These are phyloP conservation scores for Ceratothoa steindachneri DNA, from an alignment of 2,888 invertebrate species.

Conservation along the genomic window DNA sequence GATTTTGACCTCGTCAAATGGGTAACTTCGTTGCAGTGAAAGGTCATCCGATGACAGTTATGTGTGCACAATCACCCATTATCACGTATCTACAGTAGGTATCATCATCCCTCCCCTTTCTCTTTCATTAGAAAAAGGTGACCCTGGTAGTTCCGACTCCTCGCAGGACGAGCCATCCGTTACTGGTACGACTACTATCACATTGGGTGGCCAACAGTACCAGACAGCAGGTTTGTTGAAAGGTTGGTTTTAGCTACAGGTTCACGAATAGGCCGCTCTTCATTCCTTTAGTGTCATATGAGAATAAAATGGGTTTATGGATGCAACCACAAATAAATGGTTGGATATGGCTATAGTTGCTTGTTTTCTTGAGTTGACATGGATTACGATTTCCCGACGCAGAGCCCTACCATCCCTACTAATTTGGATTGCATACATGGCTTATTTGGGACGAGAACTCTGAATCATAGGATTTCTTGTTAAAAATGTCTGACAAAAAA, in stretches of 20 bases:
- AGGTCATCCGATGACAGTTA: too few relatives aligned
- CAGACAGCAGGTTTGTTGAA: conserved; percentile 46
- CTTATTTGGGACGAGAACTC: too few relatives aligned
- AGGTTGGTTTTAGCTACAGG: conserved; percentile 24
- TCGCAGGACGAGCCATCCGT: conserved; percentile 31
- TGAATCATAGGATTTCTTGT: too few relatives aligned
- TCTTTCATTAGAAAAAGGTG: conserved; percentile 29
- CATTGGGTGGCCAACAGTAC: conserved; percentile 45
- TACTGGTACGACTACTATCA: conserved; percentile 30
- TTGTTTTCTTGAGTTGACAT: background rate
- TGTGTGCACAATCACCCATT: too few relatives aligned
- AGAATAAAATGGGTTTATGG: background rate
- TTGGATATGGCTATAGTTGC: background rate
- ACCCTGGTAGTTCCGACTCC: conserved; percentile 39
- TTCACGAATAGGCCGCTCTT: too few relatives aligned
- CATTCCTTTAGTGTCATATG: conserved; percentile 19
- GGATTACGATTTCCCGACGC: background rate
- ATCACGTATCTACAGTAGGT: too few relatives aligned
- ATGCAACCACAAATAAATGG: too few relatives aligned
- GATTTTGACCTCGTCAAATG: too few relatives aligned
- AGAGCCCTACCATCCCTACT: too few relatives aligned
- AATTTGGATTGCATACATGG: too few relatives aligned
- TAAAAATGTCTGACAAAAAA: too few relatives aligned
- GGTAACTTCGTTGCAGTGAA: too few relatives aligned
- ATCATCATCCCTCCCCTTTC: background rate